phyloP scores from a whole-genome alignment of 2,888 invertebrate species.

The Eupithecia vulgata region DNA sequence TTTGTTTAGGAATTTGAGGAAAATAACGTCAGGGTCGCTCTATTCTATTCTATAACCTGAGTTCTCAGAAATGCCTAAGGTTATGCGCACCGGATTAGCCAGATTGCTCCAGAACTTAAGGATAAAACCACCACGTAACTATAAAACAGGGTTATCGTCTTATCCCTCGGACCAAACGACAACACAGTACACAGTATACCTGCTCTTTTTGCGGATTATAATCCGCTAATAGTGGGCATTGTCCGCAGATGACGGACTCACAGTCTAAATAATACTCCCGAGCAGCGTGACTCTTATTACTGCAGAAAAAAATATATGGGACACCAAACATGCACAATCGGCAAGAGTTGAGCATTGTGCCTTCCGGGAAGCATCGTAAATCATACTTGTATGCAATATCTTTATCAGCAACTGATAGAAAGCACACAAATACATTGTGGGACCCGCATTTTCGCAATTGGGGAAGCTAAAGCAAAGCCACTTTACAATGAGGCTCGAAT shows the following conservation, averaged over 20 bases:
- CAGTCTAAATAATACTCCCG: constrained; percentile 58
- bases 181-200: constrained; percentile 64
- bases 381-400: constrained; percentile 72
- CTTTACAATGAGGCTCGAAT: constrained; percentile 57
- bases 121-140: constrained; percentile 28
- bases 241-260: constrained; percentile 74
- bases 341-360: constrained; percentile 73
- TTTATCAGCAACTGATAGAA: constrained; percentile 56
- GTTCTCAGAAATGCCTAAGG: constrained; percentile 9
- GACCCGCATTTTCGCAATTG: constrained; percentile 60
- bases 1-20: neutral
- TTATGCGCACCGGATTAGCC: constrained; percentile 10
- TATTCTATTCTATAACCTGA: constrained; percentile 12
- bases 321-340: constrained; percentile 60
- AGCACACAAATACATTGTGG: constrained; percentile 36
- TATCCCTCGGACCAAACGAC: constrained; percentile 45
- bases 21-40: neutral
- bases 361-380: constrained; percentile 68
- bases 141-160: constrained; percentile 42
- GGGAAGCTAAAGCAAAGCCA: constrained; percentile 49
- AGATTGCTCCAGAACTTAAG: constrained; percentile 8
- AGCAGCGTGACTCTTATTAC: constrained; percentile 56
- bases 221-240: constrained; percentile 83
- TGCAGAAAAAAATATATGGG: constrained; percentile 50
- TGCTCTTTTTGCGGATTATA: constrained; percentile 80